A percentile compares a stretch with the other conserved stretches of the same genome.
Evolutionary conservation across 2,113 vertebrate genomes (phyloP).

Genomic region (Semnopithecus entellus): DNA sequence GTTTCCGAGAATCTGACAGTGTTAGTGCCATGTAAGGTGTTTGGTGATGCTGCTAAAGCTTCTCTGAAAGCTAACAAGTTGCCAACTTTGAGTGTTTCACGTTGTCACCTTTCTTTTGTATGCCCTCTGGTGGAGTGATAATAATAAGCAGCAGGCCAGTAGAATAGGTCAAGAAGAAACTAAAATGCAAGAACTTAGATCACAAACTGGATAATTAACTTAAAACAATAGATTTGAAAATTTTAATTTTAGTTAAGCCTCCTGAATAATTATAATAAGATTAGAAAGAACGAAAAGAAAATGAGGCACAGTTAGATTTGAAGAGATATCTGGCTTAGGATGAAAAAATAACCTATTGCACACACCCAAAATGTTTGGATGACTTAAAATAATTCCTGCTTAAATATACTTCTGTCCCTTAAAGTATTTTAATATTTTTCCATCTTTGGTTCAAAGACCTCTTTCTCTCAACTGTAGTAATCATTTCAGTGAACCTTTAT

Average conservation of each 20-base stretch:
- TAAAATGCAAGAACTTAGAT: not conserved
- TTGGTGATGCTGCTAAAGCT: not conserved
- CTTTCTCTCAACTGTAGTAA: not conserved
- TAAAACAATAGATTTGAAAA: not conserved
- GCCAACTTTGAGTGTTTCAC: not conserved
- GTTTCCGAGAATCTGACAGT: not conserved
- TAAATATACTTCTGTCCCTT: not conserved
- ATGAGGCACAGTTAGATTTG: not conserved
- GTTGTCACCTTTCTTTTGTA: not conserved
- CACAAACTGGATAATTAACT: not conserved
- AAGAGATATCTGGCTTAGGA: not conserved
- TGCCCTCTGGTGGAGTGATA: constrained; percentile 60
- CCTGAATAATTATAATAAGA: not conserved
- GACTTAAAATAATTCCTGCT: not conserved
- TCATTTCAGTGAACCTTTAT: not conserved
- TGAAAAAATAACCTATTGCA: not conserved
- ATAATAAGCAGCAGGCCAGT: not conserved
- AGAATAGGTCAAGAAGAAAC: not conserved
- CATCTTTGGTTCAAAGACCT: not conserved
- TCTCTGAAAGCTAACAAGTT: not conserved
- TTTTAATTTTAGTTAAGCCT: constrained; percentile 11
- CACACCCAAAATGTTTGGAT: not conserved
- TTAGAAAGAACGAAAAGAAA: not conserved
- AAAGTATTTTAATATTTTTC: constrained; percentile 18
- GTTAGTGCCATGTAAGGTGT: not conserved